These are phyloP conservation scores for Callyntrura guangdongensis DNA, from an alignment of 2,888 invertebrate species.

Conservation along the genomic window DNA sequence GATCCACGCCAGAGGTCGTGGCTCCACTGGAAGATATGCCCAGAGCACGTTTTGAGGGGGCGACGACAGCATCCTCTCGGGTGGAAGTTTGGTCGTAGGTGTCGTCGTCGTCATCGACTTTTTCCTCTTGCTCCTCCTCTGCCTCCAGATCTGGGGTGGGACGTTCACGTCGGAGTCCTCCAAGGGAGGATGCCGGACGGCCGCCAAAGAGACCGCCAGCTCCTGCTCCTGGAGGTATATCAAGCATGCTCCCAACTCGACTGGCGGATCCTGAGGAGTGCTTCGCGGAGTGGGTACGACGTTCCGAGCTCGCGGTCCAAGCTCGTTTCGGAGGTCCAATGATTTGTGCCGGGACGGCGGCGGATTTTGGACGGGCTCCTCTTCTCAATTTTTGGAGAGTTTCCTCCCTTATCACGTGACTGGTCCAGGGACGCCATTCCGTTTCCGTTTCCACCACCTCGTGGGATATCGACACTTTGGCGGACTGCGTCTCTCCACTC, in stretches of 20 bases:
- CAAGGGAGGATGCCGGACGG: background rate
- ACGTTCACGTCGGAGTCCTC: background rate
- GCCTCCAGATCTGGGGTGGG: background rate
- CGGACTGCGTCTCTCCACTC: slow-evolving; percentile 80
- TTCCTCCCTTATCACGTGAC: slow-evolving; percentile 81
- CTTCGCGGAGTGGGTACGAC: slow-evolving; percentile 82
- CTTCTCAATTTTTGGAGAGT: slow-evolving; percentile 69
- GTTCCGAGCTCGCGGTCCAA: slow-evolving; percentile 81
- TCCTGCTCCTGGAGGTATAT: slow-evolving; percentile 7
- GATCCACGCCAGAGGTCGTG: background rate
- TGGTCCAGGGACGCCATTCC: slow-evolving; percentile 82
- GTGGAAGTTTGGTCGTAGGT: slow-evolving; percentile 73
- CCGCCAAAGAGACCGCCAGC: background rate
- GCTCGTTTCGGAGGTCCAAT: slow-evolving; percentile 83
- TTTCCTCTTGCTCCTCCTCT: no score
- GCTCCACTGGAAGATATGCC: background rate
- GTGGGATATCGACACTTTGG: slow-evolving; percentile 83
- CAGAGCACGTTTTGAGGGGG: background rate
- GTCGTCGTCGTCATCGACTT: slow-evolving; percentile 65
- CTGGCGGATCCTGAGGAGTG: slow-evolving; percentile 49
- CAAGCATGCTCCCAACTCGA: slow-evolving; percentile 50
- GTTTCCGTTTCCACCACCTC: slow-evolving; percentile 81
- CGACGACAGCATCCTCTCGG: slow-evolving; percentile 23
- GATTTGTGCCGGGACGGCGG: slow-evolving; percentile 60
- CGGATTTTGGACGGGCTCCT: slow-evolving; percentile 82